Evolutionary conservation across 2,113 vertebrate species (phyloP), one percentile per base, ranked within the genome.

Genomic region (Hirundichthys speculiger): DNA sequence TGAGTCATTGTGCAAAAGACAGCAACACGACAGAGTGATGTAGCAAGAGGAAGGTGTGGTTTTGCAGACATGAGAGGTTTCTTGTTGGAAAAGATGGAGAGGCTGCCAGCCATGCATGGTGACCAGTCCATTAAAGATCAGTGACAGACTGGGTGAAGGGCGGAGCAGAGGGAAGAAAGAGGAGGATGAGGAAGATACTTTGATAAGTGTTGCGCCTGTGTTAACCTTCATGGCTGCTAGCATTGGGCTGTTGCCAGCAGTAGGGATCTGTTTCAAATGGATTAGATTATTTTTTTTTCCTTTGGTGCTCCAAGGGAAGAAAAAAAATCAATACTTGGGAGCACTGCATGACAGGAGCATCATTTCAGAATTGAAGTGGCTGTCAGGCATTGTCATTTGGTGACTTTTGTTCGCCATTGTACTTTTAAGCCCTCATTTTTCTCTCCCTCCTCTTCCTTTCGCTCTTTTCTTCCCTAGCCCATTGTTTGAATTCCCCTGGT

Each of bases 391-490:
- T 95, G 94, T 95, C 95, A 96, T 95, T 95, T 92, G 89, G 91
- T 95, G 95, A 96, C 94, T 97, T 98, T 95, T 93, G 90, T 96
- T 95, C 90, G 86, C 94, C 91, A 89, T 94, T 92, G 93, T 95
- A 94, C 91, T 95, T 96, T 96, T 95, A 95, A 94, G 92, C 90
- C 94, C 94, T 96, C 93, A 95, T 96, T 96, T 95, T 96, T 96
- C 94, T 94, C 91, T 87, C 89, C 50, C 54, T 71, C 65, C 64
- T 69, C 77, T 81, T 71, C 68, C 82, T 72, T 77, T 81, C 75
- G 80, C 75, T 79, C 70, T 53, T 61, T 68, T 69, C 84, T 68
- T 77, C 92, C 84, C 75, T 50, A 53, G 82, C 73, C 82, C 91
- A 94, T 94, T 93, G 82, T 92, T 88, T 93, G 86, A 93, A 94